Percentiles rank a stretch among this genome's conserved stretches.
Conservation (phyloP, 2,888 invertebrate genomes). For the Leucania comma region DNA sequence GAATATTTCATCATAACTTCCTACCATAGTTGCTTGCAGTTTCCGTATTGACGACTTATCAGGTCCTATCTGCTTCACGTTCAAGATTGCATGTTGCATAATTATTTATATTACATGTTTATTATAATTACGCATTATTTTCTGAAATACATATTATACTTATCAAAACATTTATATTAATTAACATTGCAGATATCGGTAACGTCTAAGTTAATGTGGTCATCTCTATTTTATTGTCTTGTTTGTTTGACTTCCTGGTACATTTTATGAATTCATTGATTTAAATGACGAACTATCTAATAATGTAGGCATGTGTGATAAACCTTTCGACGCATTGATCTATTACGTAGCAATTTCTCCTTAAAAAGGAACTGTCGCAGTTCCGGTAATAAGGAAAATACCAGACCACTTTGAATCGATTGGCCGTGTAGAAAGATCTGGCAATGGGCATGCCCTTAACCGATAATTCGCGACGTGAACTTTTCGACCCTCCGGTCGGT, state of each 20-base stretch:
- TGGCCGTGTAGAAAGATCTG: conserved; percentile 45
- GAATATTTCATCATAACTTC: too few species aligned
- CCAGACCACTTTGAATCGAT: conserved; percentile 17
- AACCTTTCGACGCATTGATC: background rate
- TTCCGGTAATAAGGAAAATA: conserved; percentile 1
- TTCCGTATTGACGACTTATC: background rate
- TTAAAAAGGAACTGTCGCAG: background rate
- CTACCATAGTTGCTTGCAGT: background rate
- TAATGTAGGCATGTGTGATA: background rate
- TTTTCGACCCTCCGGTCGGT: conserved; percentile 66
- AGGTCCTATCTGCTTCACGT: background rate
- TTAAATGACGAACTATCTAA: conserved; percentile 1
- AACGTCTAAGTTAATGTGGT: background rate
- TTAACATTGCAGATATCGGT: conserved; percentile 15
- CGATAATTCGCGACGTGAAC: conserved; percentile 62
- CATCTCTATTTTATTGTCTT: conserved; percentile 17
- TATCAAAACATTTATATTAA: conserved; percentile 19
- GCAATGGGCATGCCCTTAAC: conserved; percentile 66
- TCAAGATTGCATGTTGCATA: conserved; percentile 7
- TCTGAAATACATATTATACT: background rate
- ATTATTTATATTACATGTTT: background rate
- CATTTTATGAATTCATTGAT: conserved; percentile 9
- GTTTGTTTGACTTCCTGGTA: conserved; percentile 27
- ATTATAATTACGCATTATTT: background rate
- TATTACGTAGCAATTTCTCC: background rate